Percentiles rank a stretch among this genome's conserved stretches.
Conservation (phyloP, 1,140 invertebrate genomes). For the Sarcophaga peregrina region DNA sequence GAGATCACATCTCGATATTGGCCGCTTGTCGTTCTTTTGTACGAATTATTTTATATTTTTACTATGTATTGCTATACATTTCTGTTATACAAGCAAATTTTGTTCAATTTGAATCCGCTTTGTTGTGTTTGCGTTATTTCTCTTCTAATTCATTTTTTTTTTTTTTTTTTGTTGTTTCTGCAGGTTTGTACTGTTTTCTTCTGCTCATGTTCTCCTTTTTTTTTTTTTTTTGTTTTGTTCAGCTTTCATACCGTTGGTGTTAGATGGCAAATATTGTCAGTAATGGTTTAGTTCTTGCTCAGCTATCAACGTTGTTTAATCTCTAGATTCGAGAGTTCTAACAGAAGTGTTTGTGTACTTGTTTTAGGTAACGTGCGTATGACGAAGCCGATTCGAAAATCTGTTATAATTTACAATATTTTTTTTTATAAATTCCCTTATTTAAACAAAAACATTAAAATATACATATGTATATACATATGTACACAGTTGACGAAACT, state of each 20-base stretch:
- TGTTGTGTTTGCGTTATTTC: neutral
- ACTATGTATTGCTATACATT: neutral
- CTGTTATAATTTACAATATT: too few relatives aligned
- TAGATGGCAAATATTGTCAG: slow-evolving; percentile 46
- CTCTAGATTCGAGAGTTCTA: slow-evolving; percentile 22
- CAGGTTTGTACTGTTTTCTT: slow-evolving; percentile 15
- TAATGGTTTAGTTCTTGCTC: slow-evolving; percentile 45
- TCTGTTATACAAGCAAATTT: slow-evolving; percentile 1
- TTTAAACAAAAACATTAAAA: too few relatives aligned
- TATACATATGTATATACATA: too few relatives aligned
- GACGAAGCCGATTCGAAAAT: too few relatives aligned
- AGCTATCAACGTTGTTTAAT: slow-evolving; percentile 42
- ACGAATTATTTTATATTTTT: neutral
- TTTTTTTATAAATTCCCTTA: too few relatives aligned
- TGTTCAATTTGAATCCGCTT: neutral
- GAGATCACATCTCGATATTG: neutral
- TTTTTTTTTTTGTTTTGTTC: slow-evolving; percentile 4
- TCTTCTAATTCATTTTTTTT: neutral
- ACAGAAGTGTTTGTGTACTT: too few relatives aligned
- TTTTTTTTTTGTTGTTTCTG: slow-evolving; percentile 28
- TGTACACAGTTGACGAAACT: neutral
- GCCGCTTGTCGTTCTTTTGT: slow-evolving; percentile 15
- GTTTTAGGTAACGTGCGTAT: too few relatives aligned
- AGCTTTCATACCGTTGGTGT: slow-evolving; percentile 41
- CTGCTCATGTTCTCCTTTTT: neutral